Evolutionary conservation across 2,888 invertebrate genomes (phyloP).

Genomic region (Dasysyrphus albostriatus): DNA sequence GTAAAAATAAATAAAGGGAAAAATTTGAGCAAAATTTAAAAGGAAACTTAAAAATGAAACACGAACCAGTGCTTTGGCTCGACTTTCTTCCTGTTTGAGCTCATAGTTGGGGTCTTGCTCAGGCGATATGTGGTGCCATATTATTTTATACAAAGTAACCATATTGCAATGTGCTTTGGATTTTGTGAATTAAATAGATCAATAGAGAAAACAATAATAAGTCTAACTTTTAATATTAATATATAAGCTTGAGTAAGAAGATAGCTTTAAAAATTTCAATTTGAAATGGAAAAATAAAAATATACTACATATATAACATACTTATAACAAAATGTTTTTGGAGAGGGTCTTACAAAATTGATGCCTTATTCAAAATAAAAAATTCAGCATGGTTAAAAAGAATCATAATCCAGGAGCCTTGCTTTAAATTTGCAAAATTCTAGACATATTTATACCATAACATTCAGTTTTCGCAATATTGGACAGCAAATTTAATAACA

Average conservation of each 20-base stretch:
- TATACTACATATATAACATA: neutral
- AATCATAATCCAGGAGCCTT: too few relatives aligned
- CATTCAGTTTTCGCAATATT: too few relatives aligned
- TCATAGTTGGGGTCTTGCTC: conserved; percentile 59
- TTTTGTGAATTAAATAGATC: conserved; percentile 15
- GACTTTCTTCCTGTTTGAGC: conserved; percentile 62
- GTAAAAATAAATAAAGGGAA: conserved; percentile 15
- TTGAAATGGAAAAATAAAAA: neutral
- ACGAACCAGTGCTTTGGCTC: conserved; percentile 75
- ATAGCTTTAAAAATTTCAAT: neutral
- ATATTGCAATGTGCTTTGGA: conserved; percentile 45
- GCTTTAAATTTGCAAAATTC: too few relatives aligned
- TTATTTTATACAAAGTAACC: conserved; percentile 72
- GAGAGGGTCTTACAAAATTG: too few relatives aligned
- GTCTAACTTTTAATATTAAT: neutral
- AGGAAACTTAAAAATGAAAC: conserved; percentile 61
- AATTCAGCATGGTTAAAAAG: too few relatives aligned
- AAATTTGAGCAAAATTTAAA: conserved; percentile 56
- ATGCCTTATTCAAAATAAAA: too few relatives aligned
- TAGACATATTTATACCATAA: too few relatives aligned
- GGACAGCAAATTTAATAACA: too few relatives aligned
- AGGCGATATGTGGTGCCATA: conserved; percentile 67
- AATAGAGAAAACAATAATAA: conserved; percentile 25
- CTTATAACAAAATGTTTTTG: too few relatives aligned
- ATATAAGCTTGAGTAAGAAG: conserved; percentile 36